A percentile compares a stretch with the other conserved stretches of the same genome.
Evolutionary conservation across 2,113 vertebrate species (phyloP).

Genomic region (Amblyornis subalaris): DNA sequence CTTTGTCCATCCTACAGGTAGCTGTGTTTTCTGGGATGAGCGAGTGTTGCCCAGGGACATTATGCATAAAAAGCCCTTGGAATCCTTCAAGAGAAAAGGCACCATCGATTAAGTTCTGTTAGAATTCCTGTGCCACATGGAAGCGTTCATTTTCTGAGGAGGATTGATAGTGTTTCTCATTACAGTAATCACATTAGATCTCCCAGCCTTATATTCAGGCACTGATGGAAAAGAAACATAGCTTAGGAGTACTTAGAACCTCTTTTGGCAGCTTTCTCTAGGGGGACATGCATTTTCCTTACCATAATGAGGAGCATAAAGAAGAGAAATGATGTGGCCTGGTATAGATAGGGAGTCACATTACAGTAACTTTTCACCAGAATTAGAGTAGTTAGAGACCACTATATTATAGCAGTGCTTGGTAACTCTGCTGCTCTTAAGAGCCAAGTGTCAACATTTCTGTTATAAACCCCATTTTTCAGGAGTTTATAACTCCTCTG

Average conservation of each 20-base stretch:
- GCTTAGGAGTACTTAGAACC: neutral
- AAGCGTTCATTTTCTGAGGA: neutral
- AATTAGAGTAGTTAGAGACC: slow-evolving; percentile 46
- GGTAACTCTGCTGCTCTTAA: slow-evolving; percentile 15
- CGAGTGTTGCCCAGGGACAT: neutral
- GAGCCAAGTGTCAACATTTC: slow-evolving; percentile 33
- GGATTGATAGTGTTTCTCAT: neutral
- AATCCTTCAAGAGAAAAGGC: neutral
- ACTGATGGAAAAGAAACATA: neutral
- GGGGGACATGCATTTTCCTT: slow-evolving; percentile 36
- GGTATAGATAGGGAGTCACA: slow-evolving; percentile 32
- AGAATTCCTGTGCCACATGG: neutral
- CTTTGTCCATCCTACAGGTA: neutral
- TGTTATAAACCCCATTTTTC: slow-evolving; percentile 51
- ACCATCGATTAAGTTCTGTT: neutral
- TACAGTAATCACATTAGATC: neutral
- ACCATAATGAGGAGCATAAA: slow-evolving; percentile 42
- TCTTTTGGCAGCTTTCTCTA: neutral
- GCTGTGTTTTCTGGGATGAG: neutral
- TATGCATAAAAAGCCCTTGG: neutral
- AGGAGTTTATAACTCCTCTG: slow-evolving; percentile 26
- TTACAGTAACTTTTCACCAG: slow-evolving; percentile 50
- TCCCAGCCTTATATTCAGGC: neutral
- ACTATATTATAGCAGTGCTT: neutral
- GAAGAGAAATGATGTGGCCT: slow-evolving; percentile 17